Evolutionary conservation across 2,797 vertebrate species (phyloP), one percentile per base, ranked within the genome.

Genomic region (Saxicola maurus): DNA sequence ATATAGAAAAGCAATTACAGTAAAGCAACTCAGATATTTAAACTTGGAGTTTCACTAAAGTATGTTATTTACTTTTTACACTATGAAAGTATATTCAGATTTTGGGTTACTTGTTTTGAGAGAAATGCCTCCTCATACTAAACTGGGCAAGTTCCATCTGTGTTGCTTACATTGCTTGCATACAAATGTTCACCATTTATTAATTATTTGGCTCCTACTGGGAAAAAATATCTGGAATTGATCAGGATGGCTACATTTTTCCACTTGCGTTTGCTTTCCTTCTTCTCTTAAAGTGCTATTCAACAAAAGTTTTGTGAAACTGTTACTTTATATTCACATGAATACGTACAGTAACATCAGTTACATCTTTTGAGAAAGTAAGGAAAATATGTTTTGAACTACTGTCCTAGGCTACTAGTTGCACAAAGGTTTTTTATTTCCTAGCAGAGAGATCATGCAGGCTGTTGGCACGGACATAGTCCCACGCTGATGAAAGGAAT

Each of bases 371-470:
- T 21, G 37, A 86, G 71, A 87, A 83, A 73, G 42, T 13, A 84
- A 62, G n/a, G 48, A 82, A 86, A 89, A 31, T n/a, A 45, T 4
- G 3, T 64, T 81, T 73, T 67, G 56, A 90, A 40, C 64, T 66
- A 60, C 40, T 55, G 37, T 67, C 30, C 45, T 24, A 62, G 60
- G 35, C 57, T 84, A 78, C 52, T 72, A 60, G 45, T 46, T 49
- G 57, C 57, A 90, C 68, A 86, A 79, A 91, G 60, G 30, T 30
- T 77, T 74, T 62, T 57, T 86, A 59, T 71, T 86, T 95, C 76
- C 30, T 56, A 90, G n/a, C 23, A 90, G 79, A 85, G 40, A 91
- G 87, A 91, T 53, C 81, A 84, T 51, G 55, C 42, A 82, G 52
- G 20, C 76, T 87, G 30, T 43, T 91, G 67, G 86, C 86, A 94